Conservation (phyloP, 2,797 vertebrate genomes). For the Danio kyathit region DNA sequence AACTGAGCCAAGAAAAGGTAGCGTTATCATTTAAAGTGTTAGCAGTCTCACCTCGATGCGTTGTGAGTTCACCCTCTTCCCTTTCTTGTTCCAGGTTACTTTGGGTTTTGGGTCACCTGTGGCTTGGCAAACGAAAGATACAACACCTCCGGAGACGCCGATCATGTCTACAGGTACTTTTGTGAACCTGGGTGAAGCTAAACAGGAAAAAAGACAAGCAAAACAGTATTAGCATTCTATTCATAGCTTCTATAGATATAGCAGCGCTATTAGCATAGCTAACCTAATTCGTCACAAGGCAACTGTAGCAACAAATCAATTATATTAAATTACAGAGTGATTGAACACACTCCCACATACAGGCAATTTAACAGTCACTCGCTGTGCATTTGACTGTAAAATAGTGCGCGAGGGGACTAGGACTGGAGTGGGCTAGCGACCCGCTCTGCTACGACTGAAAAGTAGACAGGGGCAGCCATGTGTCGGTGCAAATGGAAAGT, state of each 20-base stretch:
- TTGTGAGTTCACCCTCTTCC: slow-evolving; percentile 96
- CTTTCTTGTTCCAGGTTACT: slow-evolving; percentile 98
- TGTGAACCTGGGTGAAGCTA: slow-evolving; percentile 83
- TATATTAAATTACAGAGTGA: slow-evolving; percentile 63
- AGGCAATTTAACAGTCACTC: slow-evolving; percentile 17
- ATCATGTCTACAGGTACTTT: slow-evolving; percentile 94
- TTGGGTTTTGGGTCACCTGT: slow-evolving; percentile 92
- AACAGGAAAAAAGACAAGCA: slow-evolving; percentile 8
- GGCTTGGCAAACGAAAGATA: slow-evolving; percentile 96
- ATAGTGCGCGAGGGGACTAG: slow-evolving; percentile 14
- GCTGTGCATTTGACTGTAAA: slow-evolving; percentile 9
- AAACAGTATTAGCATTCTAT: background rate
- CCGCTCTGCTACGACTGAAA: slow-evolving; percentile 31
- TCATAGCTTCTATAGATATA: background rate
- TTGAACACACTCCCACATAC: slow-evolving; percentile 33
- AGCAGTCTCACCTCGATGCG: slow-evolving; percentile 89
- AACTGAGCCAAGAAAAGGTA: too few species aligned
- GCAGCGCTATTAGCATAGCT: slow-evolving; percentile 27
- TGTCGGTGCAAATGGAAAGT: slow-evolving; percentile 17
- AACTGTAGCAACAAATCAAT: slow-evolving; percentile 56
- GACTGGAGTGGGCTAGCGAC: slow-evolving; percentile 26
- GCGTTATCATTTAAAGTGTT: background rate
- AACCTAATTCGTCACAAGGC: slow-evolving; percentile 53
- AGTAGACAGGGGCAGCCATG: background rate
- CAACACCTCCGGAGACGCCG: slow-evolving; percentile 94